Evolutionary conservation across 2,888 invertebrate genomes (phyloP), one percentile per base, ranked within the genome.

Genomic region (Parnassius glacialis): DNA sequence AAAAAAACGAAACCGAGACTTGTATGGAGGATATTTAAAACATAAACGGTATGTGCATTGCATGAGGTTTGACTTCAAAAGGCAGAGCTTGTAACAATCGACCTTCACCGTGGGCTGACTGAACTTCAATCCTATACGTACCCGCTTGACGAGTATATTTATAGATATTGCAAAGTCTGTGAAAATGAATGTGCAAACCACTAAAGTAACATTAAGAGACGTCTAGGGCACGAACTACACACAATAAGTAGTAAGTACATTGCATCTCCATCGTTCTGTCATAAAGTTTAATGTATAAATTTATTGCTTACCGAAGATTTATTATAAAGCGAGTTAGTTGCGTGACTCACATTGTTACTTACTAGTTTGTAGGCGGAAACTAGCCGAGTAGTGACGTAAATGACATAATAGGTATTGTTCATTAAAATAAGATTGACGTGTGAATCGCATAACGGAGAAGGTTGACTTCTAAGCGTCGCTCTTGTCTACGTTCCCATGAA

Each of bases 381-480:
- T 81, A 73, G 84, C 83, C 82, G 79, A 79, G 81, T 76, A 83
- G 83, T 91, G 90, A 91, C 90, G 90, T 88, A 90, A 91, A 83
- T 91, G 90, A 91, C 90, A 90, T 88, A 90, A 91, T 88, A 80
- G 83, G 85, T 83, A 87, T 90, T 88, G 83, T 83, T 85, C 86
- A 86, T 87, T 87, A 85, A 81, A 85, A 83, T 74, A 79, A 85
- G 84, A 85, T 84, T 82, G 80, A 83, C 89, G 89, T 89, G 90
- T 88, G 90, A 90, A 90, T 80, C 75, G 78, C 79, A 79, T 81
- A 86, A 88, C 87, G 86, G 87, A 87, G 84, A 89, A 78, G 81
- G 78, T 77, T 70, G 80, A 69, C 65, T 71, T 74, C 67, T 65
- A 67, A 67, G 71, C 69, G 74, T 70, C 69, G 70, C 62, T 66